Evolutionary conservation across 2,113 vertebrate species (phyloP).

Genomic region (Crotalus tigris): DNA sequence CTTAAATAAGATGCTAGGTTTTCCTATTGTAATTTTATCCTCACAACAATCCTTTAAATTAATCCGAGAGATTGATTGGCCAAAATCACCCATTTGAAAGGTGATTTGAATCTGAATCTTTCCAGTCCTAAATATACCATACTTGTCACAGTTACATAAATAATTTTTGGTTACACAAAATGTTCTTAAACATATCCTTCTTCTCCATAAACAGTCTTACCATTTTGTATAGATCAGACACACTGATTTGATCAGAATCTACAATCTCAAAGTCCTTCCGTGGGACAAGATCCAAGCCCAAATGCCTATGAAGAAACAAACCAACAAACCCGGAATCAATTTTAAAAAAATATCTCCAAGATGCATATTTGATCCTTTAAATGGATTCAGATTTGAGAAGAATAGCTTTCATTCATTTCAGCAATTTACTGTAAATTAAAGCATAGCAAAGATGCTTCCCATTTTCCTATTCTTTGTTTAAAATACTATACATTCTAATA

Average conservation of each 20-base stretch:
- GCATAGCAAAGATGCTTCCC: neutral
- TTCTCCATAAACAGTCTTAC: slow-evolving; percentile 69
- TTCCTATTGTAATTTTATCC: neutral
- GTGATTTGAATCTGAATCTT: neutral
- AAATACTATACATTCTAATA: neutral
- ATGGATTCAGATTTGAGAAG: neutral
- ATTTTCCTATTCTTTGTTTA: neutral
- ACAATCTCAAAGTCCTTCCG: slow-evolving; percentile 98
- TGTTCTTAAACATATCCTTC: neutral
- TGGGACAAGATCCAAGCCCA: slow-evolving; percentile 94
- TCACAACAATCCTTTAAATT: neutral
- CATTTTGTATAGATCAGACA: slow-evolving; percentile 98
- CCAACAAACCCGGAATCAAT: slow-evolving; percentile 18
- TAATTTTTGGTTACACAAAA: neutral
- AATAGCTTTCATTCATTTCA: neutral
- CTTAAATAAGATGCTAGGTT: neutral
- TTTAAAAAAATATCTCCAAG: neutral
- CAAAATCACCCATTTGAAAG: neutral
- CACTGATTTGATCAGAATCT: slow-evolving; percentile 95
- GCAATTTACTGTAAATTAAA: neutral
- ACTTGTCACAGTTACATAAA: neutral
- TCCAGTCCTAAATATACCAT: neutral
- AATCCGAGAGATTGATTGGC: neutral
- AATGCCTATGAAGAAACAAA: slow-evolving; percentile 78
- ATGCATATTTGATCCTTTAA: neutral